Conservation (phyloP, 2,113 vertebrate species). For the Brienomyrus longianalis region DNA sequence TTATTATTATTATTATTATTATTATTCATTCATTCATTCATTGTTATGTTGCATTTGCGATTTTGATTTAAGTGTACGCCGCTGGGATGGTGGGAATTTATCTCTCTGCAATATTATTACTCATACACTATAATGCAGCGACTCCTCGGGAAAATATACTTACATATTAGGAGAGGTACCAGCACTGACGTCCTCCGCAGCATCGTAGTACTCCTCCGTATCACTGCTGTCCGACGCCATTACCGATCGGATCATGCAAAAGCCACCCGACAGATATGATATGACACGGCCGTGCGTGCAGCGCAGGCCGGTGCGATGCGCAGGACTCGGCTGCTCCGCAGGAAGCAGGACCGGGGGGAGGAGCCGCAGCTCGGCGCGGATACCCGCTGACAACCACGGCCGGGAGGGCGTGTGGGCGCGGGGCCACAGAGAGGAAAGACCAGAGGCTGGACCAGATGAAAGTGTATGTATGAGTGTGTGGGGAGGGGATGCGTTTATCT, state of each 20-base stretch:
- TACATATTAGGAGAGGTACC: conserved; percentile 67
- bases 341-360: not conserved
- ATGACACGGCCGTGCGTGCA: not conserved
- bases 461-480: not conserved
- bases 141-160: conserved; percentile 43
- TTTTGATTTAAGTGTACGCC: not conserved
- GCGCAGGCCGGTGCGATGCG: not conserved
- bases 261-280: not conserved
- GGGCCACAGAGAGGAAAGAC: not conserved
- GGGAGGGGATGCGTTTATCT: not conserved
- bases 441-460: not conserved
- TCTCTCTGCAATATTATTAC: not conserved
- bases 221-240: conserved; percentile 95
- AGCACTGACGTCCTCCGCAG: conserved; percentile 77
- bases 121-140: not conserved
- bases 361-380: not conserved
- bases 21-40: not conserved
- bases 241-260: conserved; percentile 18
- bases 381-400: not conserved
- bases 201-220: conserved; percentile 91
- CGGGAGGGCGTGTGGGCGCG: not conserved
- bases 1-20: not conserved
- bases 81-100: not conserved
- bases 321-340: not conserved
- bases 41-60: not conserved